These are phyloP conservation scores for Gymnoscopelus braueri DNA, from an alignment of 2,797 vertebrate genomes.

Conservation along the genomic window DNA sequence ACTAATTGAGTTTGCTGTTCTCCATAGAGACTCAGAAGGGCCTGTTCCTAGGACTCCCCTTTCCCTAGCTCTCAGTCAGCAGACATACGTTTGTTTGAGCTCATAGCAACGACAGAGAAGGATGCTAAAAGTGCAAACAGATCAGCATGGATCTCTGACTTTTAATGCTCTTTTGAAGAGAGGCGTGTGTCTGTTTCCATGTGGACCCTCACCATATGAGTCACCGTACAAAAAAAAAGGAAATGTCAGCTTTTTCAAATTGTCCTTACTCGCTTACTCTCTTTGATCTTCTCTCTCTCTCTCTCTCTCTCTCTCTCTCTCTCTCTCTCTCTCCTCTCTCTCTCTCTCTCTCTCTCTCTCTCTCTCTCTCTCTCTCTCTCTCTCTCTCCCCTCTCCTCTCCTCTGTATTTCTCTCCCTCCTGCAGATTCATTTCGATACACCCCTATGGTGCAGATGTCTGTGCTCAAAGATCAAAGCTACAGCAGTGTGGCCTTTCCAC, in stretches of 20 bases:
- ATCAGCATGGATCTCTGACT: conserved; percentile 27
- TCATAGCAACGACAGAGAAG: conserved; percentile 12
- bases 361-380: not conserved
- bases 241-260: conserved; percentile 48
- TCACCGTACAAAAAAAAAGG: conserved; percentile 19
- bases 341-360: conserved; percentile 21
- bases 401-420: not conserved
- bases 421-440: conserved; percentile 50
- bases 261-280: conserved; percentile 17
- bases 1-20: conserved; percentile 63
- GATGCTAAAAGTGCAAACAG: not conserved
- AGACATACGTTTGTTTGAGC: conserved; percentile 29
- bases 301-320: not conserved
- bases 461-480: conserved; percentile 50
- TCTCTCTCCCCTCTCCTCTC: not conserved
- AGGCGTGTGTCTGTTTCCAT: conserved; percentile 30
- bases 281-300: conserved; percentile 45
- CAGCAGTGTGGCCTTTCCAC: conserved; percentile 24
- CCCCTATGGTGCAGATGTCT: conserved; percentile 40
- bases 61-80: not conserved
- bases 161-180: not conserved
- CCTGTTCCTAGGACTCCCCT: conserved; percentile 5
- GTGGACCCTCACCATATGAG: conserved; percentile 19
- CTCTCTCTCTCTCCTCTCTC: conserved; percentile 2
- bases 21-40: conserved; percentile 25